Conservation (phyloP, 53 echinoderm and acorn worm species). For the Pentamera pediparva region DNA sequence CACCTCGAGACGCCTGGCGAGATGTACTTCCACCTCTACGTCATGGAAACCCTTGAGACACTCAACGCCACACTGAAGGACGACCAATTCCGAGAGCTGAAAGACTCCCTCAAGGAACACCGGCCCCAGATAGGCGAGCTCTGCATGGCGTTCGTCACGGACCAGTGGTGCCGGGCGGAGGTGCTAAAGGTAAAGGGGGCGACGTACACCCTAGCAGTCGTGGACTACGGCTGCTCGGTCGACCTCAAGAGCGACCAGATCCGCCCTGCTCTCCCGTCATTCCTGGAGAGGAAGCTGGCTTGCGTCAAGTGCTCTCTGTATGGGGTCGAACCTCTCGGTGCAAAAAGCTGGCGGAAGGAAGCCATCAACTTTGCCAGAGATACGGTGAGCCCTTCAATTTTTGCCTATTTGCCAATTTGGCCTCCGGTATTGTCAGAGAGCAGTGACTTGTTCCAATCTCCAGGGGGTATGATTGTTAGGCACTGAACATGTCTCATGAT, state of each 20-base stretch:
- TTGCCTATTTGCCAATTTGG: no score
- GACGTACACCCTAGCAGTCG: not conserved
- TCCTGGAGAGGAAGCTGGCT: not conserved
- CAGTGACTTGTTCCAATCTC: no score
- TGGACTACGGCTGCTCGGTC: conserved; percentile 5
- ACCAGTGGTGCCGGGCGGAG: conserved; percentile 27
- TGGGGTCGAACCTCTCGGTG: not conserved
- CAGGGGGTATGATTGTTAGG: no score
- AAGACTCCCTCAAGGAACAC: not conserved
- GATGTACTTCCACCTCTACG: conserved; percentile 8
- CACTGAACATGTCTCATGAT: no score
- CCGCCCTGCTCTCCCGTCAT: not conserved
- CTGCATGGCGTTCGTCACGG: conserved; percentile 1
- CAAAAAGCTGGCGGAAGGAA: not conserved
- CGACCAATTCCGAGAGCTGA: not conserved
- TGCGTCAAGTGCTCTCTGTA: conserved; percentile 9
- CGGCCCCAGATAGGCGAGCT: not conserved
- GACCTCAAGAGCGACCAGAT: not conserved
- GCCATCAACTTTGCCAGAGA: not conserved
- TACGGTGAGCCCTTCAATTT: no score
- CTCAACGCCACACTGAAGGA: conserved; percentile 1
- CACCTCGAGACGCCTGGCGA: not conserved
- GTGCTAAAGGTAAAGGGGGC: not conserved
- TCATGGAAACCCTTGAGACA: conserved; percentile 7
- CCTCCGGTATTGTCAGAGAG: no score